Percentiles rank a stretch among this genome's conserved stretches.
These are phyloP conservation scores for Sminthurinus signatus DNA, from an alignment of 1,140 invertebrate species.

Conservation along the genomic window DNA sequence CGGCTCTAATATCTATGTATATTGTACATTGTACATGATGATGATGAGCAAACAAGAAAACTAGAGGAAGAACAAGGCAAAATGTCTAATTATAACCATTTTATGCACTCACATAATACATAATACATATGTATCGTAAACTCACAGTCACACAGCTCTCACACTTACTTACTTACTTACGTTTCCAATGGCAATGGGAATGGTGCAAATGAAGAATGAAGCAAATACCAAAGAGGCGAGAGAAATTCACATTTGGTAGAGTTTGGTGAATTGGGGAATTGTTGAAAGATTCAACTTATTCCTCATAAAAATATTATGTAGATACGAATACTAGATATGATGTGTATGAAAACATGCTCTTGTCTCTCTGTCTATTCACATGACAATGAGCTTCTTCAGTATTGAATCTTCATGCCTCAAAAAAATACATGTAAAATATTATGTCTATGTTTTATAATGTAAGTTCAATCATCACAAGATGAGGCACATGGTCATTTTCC, in stretches of 20 bases:
- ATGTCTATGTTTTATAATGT: too few relatives aligned
- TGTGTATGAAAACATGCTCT: too few relatives aligned
- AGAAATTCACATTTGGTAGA: too few relatives aligned
- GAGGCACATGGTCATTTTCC: too few relatives aligned
- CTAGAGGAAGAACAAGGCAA: not conserved
- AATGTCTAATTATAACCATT: conserved; percentile 16
- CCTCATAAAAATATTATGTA: conserved; percentile 3
- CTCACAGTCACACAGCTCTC: not conserved
- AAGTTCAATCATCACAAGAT: too few relatives aligned
- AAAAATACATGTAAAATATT: too few relatives aligned
- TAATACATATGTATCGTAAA: too few relatives aligned
- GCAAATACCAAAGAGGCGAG: not conserved
- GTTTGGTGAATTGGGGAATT: not conserved
- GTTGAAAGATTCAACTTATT: conserved; percentile 11
- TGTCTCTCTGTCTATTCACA: not conserved
- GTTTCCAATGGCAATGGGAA: not conserved
- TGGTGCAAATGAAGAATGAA: not conserved
- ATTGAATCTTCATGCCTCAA: too few relatives aligned
- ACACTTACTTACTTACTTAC: not conserved
- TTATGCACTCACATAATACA: conserved; percentile 3
- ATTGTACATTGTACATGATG: too few relatives aligned
- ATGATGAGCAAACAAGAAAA: not conserved
- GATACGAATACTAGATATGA: too few relatives aligned
- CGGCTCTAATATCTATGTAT: too few relatives aligned
- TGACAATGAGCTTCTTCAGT: conserved; percentile 1